A percentile compares a stretch with the other conserved stretches of the same genome.
Evolutionary conservation across 2,797 vertebrate genomes (phyloP).

Genomic region (Zonotrichia albicollis): DNA sequence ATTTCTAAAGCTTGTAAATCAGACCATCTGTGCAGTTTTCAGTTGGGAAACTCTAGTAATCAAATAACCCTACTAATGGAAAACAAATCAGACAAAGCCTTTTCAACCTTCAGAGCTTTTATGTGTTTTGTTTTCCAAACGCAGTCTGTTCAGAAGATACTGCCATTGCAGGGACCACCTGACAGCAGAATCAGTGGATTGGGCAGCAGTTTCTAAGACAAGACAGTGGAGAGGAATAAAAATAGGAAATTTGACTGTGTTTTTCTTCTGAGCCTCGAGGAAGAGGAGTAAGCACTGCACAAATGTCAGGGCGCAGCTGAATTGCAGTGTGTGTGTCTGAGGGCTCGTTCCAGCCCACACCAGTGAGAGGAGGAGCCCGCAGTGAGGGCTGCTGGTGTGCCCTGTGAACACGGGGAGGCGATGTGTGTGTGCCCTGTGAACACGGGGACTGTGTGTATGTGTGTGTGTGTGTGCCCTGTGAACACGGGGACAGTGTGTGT

Average conservation of each 20-base stretch:
- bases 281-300: neutral
- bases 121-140: neutral
- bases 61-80: slow-evolving; percentile 35
- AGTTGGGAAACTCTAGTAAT: slow-evolving; percentile 37
- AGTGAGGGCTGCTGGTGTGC: neutral
- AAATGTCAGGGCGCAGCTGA: neutral
- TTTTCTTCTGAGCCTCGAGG: neutral
- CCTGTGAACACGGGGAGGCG: too few species aligned
- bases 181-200: neutral
- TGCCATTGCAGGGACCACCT: neutral
- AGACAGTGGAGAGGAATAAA: neutral
- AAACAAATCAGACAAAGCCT: slow-evolving; percentile 53
- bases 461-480: too few species aligned
- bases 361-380: neutral
- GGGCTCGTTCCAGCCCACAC: neutral
- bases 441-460: neutral
- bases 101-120: slow-evolving; percentile 52
- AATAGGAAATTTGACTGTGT: neutral
- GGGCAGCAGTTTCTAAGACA: neutral
- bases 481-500: too few species aligned
- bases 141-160: neutral
- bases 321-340: neutral
- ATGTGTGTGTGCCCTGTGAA: neutral
- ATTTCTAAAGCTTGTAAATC: slow-evolving; percentile 42
- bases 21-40: slow-evolving; percentile 57